Evolutionary conservation across 2,888 invertebrate genomes (phyloP), one percentile per base, ranked within the genome.

Genomic region (Epistrophe grossulariae): DNA sequence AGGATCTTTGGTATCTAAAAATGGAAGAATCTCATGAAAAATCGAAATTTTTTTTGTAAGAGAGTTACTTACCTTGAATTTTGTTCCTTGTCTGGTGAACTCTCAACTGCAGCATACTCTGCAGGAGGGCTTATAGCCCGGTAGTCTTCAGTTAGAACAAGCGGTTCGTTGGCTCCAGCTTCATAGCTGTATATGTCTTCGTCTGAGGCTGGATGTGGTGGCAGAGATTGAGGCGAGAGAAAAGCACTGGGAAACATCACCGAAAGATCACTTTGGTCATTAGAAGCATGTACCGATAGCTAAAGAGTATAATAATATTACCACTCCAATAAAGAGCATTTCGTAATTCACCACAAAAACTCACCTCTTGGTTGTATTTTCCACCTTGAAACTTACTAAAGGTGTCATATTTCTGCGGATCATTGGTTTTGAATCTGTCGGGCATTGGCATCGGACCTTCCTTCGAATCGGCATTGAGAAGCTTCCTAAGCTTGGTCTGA

Each of bases 401-500:
- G 5, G 89, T 88, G 62, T 90, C 89, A 78, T 90, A 89, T 50
- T 89, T 89, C 40, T 88, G 89, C 0, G 78, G 73, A 5, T 88
- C 88, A 59, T 88, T 85, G 10, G 66, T 73, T 78, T 89, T 89
- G 64, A 89, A 90, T 19, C 89, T 80, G 19, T 89, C 88, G 8
- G 88, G 82, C 72, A 89, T 81, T 0, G 83, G 89, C 92, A 91
- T 91, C 89, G 91, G 92, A 89, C 91, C 93, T 90, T 92, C 93
- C 89, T 92, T 90, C 55, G 91, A 90, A 81, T 92, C 92, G 4
- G 91, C 94, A 90, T 97, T 96, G 15, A 98, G 93, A 80, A 97
- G 93, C 89, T 96, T 94, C 19, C 97, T 94, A 89, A 97, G 93
- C 88, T 97, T 97, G 89, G 95, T 96, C 93, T 97, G 97, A 68